Percentiles rank a stretch among this genome's conserved stretches.
Conservation (phyloP, 1,140 invertebrate genomes). For the Sitophilus oryzae region DNA sequence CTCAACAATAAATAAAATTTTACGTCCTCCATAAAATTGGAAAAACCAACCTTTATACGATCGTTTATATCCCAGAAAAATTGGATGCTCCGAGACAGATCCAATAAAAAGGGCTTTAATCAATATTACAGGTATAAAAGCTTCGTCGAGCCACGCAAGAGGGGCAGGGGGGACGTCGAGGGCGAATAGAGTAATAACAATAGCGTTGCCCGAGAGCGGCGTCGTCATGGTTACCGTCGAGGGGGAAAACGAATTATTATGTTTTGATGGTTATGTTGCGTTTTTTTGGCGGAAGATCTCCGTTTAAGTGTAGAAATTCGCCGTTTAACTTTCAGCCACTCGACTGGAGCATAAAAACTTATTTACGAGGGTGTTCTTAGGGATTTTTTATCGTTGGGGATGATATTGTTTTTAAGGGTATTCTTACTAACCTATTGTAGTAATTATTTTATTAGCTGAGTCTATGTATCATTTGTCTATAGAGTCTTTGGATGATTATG, state of each 20-base stretch:
- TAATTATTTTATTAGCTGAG: too few relatives aligned
- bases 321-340: constrained; percentile 1
- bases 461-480: too few relatives aligned
- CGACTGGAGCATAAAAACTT: background rate
- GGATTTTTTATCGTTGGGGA: too few relatives aligned
- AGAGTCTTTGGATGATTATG: too few relatives aligned
- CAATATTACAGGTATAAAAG: constrained; percentile 4
- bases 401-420: too few relatives aligned
- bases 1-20: too few relatives aligned
- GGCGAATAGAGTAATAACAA: constrained; percentile 23
- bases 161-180: background rate
- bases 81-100: background rate
- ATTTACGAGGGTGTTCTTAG: background rate
- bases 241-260: constrained; percentile 35
- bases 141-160: background rate
- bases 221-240: constrained; percentile 25
- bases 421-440: too few relatives aligned
- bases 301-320: constrained; percentile 19
- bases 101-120: constrained; percentile 4
- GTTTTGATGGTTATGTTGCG: constrained; percentile 35
- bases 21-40: too few relatives aligned
- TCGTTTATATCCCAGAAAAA: too few relatives aligned
- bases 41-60: too few relatives aligned
- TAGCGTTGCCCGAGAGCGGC: constrained; percentile 11
- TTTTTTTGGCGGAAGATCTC: constrained; percentile 22